These are phyloP conservation scores for Sebastes iracundus DNA, from an alignment of 2,797 vertebrate genomes.

Conservation along the genomic window DNA sequence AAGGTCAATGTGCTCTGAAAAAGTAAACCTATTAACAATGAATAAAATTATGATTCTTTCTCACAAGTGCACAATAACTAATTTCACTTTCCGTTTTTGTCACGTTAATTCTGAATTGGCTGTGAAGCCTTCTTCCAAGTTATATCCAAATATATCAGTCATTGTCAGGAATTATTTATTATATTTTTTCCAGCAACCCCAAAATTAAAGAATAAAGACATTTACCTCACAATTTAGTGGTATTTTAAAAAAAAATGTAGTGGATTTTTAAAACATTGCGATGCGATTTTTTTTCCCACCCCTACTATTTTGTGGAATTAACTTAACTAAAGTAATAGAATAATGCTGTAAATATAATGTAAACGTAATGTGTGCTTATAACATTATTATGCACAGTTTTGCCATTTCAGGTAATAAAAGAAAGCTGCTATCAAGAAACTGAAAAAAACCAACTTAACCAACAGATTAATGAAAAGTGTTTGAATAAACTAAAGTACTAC, in stretches of 20 bases:
- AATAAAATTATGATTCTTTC: not conserved
- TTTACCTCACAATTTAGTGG: no score
- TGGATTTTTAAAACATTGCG: no score
- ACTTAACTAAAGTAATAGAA: not conserved
- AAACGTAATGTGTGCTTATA: not conserved
- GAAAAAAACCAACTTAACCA: not conserved
- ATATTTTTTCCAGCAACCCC: no score
- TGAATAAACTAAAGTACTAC: not conserved
- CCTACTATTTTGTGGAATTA: not conserved
- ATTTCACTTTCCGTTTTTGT: not conserved
- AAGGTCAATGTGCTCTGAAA: not conserved
- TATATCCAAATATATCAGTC: not conserved
- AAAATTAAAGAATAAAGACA: no score
- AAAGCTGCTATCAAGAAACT: not conserved
- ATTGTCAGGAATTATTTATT: no score
- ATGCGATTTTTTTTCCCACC: no score
- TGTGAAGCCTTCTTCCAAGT: not conserved
- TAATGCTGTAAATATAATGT: not conserved
- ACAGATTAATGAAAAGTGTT: constrained; percentile 4
- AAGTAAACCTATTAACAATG: not conserved
- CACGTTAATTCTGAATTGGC: not conserved
- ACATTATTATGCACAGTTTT: not conserved
- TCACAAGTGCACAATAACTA: not conserved
- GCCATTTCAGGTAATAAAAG: not conserved
- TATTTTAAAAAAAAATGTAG: no score